Conservation (phyloP, 2,888 invertebrate genomes). For the Drepanosiphum platanoidis region DNA sequence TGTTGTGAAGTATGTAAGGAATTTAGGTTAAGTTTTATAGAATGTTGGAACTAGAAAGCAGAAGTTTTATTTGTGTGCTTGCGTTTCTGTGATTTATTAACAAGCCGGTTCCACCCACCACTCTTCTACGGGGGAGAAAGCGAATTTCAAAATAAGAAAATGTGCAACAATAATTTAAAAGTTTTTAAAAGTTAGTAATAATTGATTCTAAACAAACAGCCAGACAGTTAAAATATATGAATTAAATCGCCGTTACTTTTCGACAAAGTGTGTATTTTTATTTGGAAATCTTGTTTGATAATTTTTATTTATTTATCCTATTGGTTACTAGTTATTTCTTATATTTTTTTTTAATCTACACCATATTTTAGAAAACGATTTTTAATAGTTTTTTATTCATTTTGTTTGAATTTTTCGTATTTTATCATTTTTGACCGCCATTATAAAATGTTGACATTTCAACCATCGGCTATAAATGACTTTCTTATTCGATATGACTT, state of each 20-base stretch:
- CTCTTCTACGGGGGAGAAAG: slow-evolving; percentile 30
- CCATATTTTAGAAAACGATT: background rate
- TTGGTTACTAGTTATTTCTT: slow-evolving; percentile 23
- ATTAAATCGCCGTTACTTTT: background rate
- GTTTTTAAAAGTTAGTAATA: background rate
- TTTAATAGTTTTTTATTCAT: slow-evolving; percentile 17
- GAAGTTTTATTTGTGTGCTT: slow-evolving; percentile 41
- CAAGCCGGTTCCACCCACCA: slow-evolving; percentile 52
- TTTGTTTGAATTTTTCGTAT: slow-evolving; percentile 4
- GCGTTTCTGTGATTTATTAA: slow-evolving; percentile 51
- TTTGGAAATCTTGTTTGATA: slow-evolving; percentile 33
- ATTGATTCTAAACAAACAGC: background rate
- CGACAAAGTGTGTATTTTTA: background rate
- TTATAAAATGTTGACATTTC: slow-evolving; percentile 3
- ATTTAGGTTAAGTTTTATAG: slow-evolving; percentile 47
- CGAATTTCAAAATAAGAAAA: slow-evolving; percentile 26
- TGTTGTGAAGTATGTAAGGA: slow-evolving; percentile 28
- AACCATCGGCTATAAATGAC: slow-evolving; percentile 16
- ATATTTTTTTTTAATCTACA: slow-evolving; percentile 14
- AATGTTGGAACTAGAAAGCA: slow-evolving; percentile 57
- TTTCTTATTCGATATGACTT: too few species aligned
- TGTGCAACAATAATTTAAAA: background rate
- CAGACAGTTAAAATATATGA: too few species aligned
- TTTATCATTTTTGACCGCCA: slow-evolving; percentile 14
- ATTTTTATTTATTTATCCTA: slow-evolving; percentile 12